These are phyloP conservation scores for Lasioglossum leucozonium DNA, from an alignment of 2,888 invertebrate genomes.

Conservation along the genomic window DNA sequence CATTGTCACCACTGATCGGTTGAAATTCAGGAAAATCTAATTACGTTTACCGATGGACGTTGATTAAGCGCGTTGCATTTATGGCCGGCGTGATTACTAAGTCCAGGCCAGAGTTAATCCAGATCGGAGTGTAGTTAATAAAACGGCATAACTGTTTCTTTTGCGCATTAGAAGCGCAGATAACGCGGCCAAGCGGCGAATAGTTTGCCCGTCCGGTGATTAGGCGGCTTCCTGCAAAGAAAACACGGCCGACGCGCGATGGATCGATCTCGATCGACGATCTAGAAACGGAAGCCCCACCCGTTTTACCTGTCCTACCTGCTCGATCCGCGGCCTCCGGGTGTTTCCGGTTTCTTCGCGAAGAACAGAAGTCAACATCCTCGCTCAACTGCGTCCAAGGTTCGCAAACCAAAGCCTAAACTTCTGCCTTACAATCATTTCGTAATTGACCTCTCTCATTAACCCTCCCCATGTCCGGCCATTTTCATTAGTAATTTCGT, in stretches of 20 bases:
- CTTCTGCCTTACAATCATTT: neutral
- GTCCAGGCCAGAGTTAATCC: slow-evolving; percentile 6
- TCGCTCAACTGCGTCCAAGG: neutral
- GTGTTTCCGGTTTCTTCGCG: slow-evolving; percentile 65
- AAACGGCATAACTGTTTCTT: slow-evolving; percentile 42
- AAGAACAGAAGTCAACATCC: slow-evolving; percentile 42
- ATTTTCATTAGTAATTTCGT: neutral
- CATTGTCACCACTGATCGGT: neutral
- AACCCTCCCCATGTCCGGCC: neutral
- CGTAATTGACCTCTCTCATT: neutral
- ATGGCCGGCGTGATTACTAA: neutral
- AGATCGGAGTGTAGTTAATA: slow-evolving; percentile 17
- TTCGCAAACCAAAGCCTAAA: neutral
- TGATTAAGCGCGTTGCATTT: slow-evolving; percentile 17
- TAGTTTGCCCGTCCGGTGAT: slow-evolving; percentile 56
- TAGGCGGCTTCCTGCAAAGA: slow-evolving; percentile 54
- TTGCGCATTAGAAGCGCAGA: slow-evolving; percentile 16
- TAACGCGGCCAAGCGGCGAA: slow-evolving; percentile 12
- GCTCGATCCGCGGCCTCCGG: slow-evolving; percentile 42
- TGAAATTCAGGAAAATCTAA: neutral
- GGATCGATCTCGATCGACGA: slow-evolving; percentile 63
- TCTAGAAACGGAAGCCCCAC: slow-evolving; percentile 71
- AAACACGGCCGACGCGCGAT: slow-evolving; percentile 45
- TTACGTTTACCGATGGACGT: neutral
- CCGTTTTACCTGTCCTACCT: slow-evolving; percentile 71